Evolutionary conservation across 2,113 vertebrate genomes (phyloP).

Genomic region (Atractosteus spatula): DNA sequence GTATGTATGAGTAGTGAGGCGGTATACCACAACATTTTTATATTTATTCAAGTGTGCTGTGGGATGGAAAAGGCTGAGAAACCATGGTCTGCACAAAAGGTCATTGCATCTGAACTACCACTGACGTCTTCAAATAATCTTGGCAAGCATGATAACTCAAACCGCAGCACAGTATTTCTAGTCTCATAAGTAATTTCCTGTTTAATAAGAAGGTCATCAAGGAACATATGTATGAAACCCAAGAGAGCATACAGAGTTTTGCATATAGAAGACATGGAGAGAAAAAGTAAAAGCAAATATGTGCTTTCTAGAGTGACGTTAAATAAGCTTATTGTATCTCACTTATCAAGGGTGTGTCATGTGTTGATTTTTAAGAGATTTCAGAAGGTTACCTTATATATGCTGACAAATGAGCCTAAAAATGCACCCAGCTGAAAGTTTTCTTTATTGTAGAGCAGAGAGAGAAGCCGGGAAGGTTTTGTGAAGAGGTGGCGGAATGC

Average conservation of each 20-base stretch:
- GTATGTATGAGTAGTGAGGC: no score
- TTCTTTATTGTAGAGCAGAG: constrained; percentile 96
- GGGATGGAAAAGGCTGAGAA: no score
- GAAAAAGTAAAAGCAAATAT: neutral
- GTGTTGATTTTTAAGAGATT: neutral
- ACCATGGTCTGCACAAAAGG: no score
- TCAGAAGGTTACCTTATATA: constrained; percentile 84
- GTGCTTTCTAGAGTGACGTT: neutral
- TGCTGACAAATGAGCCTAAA: constrained; percentile 95
- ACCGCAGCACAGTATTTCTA: no score
- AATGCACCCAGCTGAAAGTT: constrained; percentile 96
- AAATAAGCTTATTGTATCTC: neutral
- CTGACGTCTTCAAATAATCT: no score
- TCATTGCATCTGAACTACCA: no score
- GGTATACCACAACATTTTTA: no score
- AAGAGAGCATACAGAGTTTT: neutral
- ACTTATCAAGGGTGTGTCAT: neutral
- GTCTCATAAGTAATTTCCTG: no score
- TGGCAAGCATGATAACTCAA: no score
- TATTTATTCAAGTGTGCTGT: no score
- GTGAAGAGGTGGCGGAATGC: constrained; percentile 89
- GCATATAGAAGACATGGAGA: neutral
- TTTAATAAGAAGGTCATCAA: no score
- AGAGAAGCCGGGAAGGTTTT: constrained; percentile 84
- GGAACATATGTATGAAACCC: neutral